These are phyloP conservation scores for Nemotelus nigrinus DNA, from an alignment of 2,888 invertebrate species.

Conservation along the genomic window DNA sequence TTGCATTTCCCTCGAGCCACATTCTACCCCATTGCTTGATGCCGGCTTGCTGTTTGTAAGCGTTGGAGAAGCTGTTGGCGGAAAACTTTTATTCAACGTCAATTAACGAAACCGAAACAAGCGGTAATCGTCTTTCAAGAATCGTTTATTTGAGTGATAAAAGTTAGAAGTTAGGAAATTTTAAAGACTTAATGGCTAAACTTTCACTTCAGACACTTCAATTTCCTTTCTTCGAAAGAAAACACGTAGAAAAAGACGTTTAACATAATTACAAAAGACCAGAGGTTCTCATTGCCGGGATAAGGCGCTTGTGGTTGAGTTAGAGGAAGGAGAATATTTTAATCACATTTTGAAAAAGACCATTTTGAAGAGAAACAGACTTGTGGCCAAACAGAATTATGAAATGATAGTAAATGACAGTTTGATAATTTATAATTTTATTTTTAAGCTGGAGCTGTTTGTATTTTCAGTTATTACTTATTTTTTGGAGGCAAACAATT, in stretches of 20 bases:
- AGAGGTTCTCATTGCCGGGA: neutral
- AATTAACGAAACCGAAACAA: slow-evolving; percentile 44
- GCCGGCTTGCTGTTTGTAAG: too few species aligned
- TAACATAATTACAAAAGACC: slow-evolving; percentile 36
- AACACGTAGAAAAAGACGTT: slow-evolving; percentile 18
- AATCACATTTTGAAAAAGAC: too few species aligned
- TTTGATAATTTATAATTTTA: too few species aligned
- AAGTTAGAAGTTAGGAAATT: slow-evolving; percentile 40
- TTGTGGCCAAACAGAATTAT: too few species aligned
- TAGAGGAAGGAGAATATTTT: neutral
- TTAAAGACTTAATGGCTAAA: slow-evolving; percentile 43
- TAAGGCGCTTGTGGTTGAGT: neutral
- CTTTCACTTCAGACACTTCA: slow-evolving; percentile 39
- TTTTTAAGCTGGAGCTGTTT: too few species aligned
- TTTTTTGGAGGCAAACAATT: too few species aligned
- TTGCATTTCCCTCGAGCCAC: slow-evolving; percentile 19
- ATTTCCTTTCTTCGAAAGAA: slow-evolving; percentile 21
- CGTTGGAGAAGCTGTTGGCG: neutral
- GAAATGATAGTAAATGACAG: too few species aligned
- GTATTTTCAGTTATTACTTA: too few species aligned
- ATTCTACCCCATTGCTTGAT: slow-evolving; percentile 13
- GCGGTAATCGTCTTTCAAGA: slow-evolving; percentile 45
- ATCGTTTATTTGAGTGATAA: slow-evolving; percentile 45
- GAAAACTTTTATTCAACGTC: slow-evolving; percentile 43
- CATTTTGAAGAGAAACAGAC: too few species aligned